Evolutionary conservation across 2,797 vertebrate genomes (phyloP), one percentile per base, ranked within the genome.

Genomic region (Cottoperca gobio): DNA sequence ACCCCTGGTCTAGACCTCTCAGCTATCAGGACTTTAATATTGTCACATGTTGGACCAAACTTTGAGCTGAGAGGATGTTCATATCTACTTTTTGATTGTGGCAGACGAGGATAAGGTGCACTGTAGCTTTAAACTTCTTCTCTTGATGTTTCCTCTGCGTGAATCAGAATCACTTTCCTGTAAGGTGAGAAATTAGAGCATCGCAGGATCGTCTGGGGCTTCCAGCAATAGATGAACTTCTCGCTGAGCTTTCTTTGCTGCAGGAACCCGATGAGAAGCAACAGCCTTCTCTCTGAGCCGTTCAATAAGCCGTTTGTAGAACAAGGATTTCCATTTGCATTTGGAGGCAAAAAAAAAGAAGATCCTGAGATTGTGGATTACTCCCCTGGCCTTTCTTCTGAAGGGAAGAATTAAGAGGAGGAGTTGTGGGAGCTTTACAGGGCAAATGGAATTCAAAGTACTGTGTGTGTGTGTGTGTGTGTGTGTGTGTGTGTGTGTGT

Each of bases 241-340:
- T 67, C 6, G 3, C 53, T 62, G 40, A 8, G 61, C 37, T 37
- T 61, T 23, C n/a, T 42, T n/a, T 19, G 40, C 31, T 57, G 67
- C 55, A 28, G 66, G 33, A 70, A 73, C 50, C 63, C 24, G 10
- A 33, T 50, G 70, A 52, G 46, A 71, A 48, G 74, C 58, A 45
- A 39, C 46, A 14, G 59, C 78, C 76, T 61, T 55, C 37, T 73
- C 33, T 54, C 43, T 78, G 59, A 88, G 70, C 70, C 61, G 19
- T 12, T 70, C 79, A 80, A 76, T 88, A 82, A 85, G 74, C 78
- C 52, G 4, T 69, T 83, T 82, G 83, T 83, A 74, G 76, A 86
- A 85, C 73, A 83, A 73, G 76, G 79, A 89, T 86, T 83, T 70
- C 61, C 43, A 73, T 88, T 89, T 87, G 81, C 73, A 84, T 87